phyloP scores from a whole-genome alignment of 2,113 vertebrate species.

The Rhipidura dahli region DNA sequence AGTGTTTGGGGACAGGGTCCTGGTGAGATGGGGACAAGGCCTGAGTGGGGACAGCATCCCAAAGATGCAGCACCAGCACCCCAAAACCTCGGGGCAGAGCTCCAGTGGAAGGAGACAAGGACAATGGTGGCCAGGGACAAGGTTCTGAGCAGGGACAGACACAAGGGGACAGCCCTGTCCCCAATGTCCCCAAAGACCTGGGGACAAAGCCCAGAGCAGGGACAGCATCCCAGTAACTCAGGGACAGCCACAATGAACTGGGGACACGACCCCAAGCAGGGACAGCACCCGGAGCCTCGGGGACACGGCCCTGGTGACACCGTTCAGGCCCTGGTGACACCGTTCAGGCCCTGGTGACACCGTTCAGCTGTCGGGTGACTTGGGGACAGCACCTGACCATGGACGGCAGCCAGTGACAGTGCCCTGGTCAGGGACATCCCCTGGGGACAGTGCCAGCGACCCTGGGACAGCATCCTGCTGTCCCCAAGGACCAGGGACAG shows the following conservation, averaged over 20 bases:
- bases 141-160: background rate
- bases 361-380: fast-evolving
- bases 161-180: background rate
- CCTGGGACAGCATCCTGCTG: background rate
- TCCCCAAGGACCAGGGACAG: background rate
- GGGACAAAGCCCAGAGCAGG: background rate
- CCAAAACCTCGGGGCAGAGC: background rate
- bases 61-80: background rate
- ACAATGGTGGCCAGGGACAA: fast-evolving
- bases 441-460: background rate
- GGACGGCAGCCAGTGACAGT: background rate
- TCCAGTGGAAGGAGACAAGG: background rate
- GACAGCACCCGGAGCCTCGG: background rate
- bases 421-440: background rate
- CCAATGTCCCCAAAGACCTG: background rate
- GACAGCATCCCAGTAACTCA: background rate
- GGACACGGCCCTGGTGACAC: background rate
- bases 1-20: background rate
- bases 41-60: background rate
- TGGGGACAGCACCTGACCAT: background rate
- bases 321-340: background rate
- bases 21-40: background rate
- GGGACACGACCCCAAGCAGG: background rate
- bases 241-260: background rate
- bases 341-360: background rate